Percentiles rank a stretch among this genome's conserved stretches.
phyloP scores from a whole-genome alignment of 2,888 invertebrate genomes.

The Sphecodes monilicornis region DNA sequence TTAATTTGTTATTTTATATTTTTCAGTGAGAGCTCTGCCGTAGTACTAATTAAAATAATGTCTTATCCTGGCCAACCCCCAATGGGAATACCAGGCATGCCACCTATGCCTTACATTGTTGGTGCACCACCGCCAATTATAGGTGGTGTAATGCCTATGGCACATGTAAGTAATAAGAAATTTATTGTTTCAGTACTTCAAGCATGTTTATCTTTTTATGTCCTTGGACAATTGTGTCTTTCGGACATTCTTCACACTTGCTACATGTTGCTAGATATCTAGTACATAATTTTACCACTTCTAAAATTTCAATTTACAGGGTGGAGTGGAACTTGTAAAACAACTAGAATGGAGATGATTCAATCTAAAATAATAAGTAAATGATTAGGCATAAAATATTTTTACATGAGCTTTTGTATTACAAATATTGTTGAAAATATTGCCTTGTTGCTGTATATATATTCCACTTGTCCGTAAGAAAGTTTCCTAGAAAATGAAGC shows the following conservation, averaged over 20 bases:
- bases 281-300: neutral
- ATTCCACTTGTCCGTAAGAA: neutral
- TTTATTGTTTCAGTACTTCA: constrained; percentile 21
- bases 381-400: neutral
- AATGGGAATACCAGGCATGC: constrained; percentile 90
- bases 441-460: neutral
- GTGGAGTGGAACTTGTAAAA: neutral
- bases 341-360: neutral
- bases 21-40: constrained; percentile 55
- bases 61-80: constrained; percentile 95
- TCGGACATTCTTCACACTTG: constrained; percentile 19
- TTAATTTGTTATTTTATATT: constrained; percentile 11
- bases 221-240: constrained; percentile 26
- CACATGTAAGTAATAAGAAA: constrained; percentile 87
- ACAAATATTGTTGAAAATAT: neutral
- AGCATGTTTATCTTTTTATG: constrained; percentile 52
- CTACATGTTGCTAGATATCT: constrained; percentile 23
- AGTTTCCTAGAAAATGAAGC: neutral
- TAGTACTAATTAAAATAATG: constrained; percentile 85
- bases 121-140: constrained; percentile 89
- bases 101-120: constrained; percentile 88
- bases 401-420: neutral
- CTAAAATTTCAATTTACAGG: neutral
- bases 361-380: neutral
- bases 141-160: constrained; percentile 89